Evolutionary conservation across 2,113 vertebrate species (phyloP).

Genomic region (Oryzias javanicus): DNA sequence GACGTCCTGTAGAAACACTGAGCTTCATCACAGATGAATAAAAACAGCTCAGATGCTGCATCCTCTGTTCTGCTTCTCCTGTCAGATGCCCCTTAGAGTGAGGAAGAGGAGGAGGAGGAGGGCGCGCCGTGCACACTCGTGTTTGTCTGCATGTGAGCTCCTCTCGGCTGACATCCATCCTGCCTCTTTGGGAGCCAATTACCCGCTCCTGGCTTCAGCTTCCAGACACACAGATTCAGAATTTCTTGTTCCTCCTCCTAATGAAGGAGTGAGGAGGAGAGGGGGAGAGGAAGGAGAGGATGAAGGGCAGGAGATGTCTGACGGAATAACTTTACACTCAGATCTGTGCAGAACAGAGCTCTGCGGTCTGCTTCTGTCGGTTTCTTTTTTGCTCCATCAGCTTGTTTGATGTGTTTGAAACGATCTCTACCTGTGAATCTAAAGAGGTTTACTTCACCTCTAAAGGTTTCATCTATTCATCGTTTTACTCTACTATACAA

Average conservation of each 20-base stretch:
- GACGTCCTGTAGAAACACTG: background rate
- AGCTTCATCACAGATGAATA: background rate
- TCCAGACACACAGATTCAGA: conserved; percentile 30
- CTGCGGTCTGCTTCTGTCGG: background rate
- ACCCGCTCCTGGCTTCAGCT: conserved; percentile 33
- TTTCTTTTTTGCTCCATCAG: no score
- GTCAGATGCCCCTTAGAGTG: conserved; percentile 23
- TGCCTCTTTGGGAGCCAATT: conserved; percentile 64
- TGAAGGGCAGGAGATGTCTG: background rate
- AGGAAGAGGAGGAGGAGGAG: background rate
- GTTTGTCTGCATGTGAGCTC: conserved; percentile 11
- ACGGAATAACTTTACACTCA: conserved; percentile 1
- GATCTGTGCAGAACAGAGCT: conserved; percentile 13
- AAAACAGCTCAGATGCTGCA: background rate
- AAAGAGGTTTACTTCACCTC: no score
- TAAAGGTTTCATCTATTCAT: no score
- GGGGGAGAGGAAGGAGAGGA: background rate
- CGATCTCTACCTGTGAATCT: no score
- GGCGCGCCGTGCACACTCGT: background rate
- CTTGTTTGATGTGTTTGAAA: no score
- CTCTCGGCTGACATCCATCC: conserved; percentile 38
- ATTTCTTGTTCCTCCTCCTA: conserved; percentile 35
- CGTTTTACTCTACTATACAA: no score
- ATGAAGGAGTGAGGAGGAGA: conserved; percentile 39
- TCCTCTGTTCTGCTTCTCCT: conserved; percentile 17